Conservation (phyloP, 2,113 vertebrate genomes). For the Antechinus flavipes region DNA sequence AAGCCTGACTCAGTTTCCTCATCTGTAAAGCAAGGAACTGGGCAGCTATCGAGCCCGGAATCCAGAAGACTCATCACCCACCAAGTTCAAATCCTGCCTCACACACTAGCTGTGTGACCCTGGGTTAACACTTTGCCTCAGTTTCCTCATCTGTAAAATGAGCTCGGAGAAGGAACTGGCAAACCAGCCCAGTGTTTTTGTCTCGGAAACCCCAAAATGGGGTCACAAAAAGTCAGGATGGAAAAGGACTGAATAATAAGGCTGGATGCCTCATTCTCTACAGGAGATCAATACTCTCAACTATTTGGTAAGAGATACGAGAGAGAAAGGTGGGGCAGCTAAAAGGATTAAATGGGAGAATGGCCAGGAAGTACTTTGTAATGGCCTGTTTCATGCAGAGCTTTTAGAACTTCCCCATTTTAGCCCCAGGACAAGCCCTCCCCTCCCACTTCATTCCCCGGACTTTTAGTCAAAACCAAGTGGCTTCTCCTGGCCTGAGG, state of each 20-base stretch:
- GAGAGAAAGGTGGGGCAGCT: background rate
- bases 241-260: background rate
- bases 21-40: background rate
- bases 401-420: background rate
- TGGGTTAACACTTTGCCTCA: background rate
- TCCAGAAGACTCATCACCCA: background rate
- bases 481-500: background rate
- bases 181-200: background rate
- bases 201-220: no score
- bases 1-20: background rate
- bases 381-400: background rate
- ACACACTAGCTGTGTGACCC: background rate
- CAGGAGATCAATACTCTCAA: background rate
- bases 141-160: background rate
- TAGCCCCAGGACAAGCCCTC: background rate
- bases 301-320: background rate
- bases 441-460: no score
- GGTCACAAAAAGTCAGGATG: background rate
- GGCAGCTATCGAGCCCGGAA: background rate
- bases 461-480: fast-evolving
- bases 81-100: background rate
- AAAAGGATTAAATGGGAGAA: background rate
- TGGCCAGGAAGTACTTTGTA: background rate
- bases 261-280: background rate
- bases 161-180: no score